Evolutionary conservation across 1,140 invertebrate species (phyloP).

Genomic region (Temnothorax nylanderi): DNA sequence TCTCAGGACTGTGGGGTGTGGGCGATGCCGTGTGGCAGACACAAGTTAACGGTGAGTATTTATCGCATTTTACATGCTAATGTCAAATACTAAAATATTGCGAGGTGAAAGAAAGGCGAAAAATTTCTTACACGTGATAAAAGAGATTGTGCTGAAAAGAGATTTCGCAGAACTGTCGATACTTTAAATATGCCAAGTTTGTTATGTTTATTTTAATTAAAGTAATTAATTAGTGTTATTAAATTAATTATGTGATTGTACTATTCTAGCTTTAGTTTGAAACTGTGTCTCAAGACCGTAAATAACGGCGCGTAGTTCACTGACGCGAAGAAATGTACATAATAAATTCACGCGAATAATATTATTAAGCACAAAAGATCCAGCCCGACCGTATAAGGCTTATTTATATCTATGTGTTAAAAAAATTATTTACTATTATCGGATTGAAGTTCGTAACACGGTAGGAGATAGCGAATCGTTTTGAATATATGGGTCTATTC

Average conservation of each 20-base stretch:
- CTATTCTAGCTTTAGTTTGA: too few species aligned
- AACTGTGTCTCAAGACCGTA: too few species aligned
- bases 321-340: too few species aligned
- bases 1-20: slow-evolving; percentile 98
- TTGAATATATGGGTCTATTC: not conserved
- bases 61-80: not conserved
- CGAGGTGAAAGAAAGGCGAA: not conserved
- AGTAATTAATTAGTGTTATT: not conserved
- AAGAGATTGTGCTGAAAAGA: not conserved
- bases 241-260: not conserved
- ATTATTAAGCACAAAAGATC: too few species aligned
- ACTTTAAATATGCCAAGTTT: not conserved
- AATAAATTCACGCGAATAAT: too few species aligned
- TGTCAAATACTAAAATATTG: not conserved
- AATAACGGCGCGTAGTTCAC: too few species aligned
- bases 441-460: not conserved
- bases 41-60: slow-evolving; percentile 95
- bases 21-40: slow-evolving; percentile 99
- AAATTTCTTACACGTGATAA: not conserved
- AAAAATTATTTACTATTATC: not conserved
- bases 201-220: not conserved
- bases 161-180: not conserved
- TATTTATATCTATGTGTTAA: not conserved
- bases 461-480: not conserved
- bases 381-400: too few species aligned